A percentile compares a stretch with the other conserved stretches of the same genome.
These are phyloP conservation scores for Augochlora pura DNA, from an alignment of 1,140 invertebrate genomes.

Conservation along the genomic window DNA sequence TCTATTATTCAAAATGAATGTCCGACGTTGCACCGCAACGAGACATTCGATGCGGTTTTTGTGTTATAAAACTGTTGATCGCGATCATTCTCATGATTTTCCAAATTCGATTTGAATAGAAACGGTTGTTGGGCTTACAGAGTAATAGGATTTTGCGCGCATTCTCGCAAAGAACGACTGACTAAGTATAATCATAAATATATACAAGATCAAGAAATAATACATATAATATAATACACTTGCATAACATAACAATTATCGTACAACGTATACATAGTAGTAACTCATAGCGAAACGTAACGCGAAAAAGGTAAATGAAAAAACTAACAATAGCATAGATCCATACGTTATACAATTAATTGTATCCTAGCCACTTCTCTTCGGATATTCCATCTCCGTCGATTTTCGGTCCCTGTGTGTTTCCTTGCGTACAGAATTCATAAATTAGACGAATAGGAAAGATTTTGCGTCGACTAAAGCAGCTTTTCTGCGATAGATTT, in stretches of 20 bases:
- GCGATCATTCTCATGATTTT: not conserved
- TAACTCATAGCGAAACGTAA: conserved; percentile 56
- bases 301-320: conserved; percentile 45
- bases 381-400: not conserved
- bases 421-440: conserved; percentile 6
- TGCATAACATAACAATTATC: conserved; percentile 62
- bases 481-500: not conserved
- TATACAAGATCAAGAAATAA: conserved; percentile 60
- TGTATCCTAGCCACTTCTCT: conserved; percentile 5
- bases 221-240: conserved; percentile 64
- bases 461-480: not conserved
- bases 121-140: conserved; percentile 33
- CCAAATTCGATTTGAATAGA: conserved; percentile 14
- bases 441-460: conserved; percentile 4
- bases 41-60: conserved; percentile 4
- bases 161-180: conserved; percentile 1
- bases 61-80: conserved; percentile 3
- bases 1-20: conserved; percentile 36
- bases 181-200: conserved; percentile 52
- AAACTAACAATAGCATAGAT: conserved; percentile 48
- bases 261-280: conserved; percentile 56
- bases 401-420: conserved; percentile 36
- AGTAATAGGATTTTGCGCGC: conserved; percentile 49
- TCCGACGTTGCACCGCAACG: conserved; percentile 6
- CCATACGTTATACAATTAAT: conserved; percentile 12